Conservation (phyloP, 2,888 invertebrate genomes). For the Aethes cnicana region DNA sequence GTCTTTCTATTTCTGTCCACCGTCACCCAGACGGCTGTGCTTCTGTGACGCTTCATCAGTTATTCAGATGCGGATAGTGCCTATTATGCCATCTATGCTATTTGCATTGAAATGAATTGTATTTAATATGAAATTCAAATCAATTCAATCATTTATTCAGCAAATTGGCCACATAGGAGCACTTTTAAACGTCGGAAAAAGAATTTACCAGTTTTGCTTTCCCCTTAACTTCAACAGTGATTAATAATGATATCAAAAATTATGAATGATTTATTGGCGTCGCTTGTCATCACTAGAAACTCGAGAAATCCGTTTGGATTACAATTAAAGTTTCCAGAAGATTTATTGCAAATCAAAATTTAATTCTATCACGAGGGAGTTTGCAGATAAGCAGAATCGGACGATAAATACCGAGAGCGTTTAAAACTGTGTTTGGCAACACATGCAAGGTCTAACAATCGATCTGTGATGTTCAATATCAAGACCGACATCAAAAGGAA, state of each 20-base stretch:
- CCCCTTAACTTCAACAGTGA: no score
- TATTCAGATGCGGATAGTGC: conserved; percentile 45
- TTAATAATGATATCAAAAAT: no score
- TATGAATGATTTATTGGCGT: no score
- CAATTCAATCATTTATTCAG: no score
- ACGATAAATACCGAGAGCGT: conserved; percentile 15
- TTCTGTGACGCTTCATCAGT: conserved; percentile 54
- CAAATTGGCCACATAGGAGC: no score
- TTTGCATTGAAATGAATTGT: conserved; percentile 20
- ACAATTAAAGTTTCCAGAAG: background rate
- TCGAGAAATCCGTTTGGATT: background rate
- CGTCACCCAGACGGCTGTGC: conserved; percentile 49
- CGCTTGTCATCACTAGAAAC: no score
- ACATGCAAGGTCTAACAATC: conserved; percentile 21
- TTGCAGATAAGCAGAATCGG: conserved; percentile 15
- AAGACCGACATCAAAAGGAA: conserved; percentile 15
- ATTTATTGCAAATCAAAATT: conserved; percentile 1
- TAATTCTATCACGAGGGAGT: conserved; percentile 1
- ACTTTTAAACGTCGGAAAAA: no score
- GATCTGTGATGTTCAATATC: conserved; percentile 24
- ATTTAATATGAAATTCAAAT: no score
- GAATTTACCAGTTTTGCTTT: no score
- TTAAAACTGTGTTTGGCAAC: conserved; percentile 20
- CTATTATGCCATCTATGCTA: conserved; percentile 45
- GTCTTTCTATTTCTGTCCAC: conserved; percentile 57